Evolutionary conservation across 1,140 invertebrate genomes (phyloP).

Genomic region (Camponotus pennsylvanicus): DNA sequence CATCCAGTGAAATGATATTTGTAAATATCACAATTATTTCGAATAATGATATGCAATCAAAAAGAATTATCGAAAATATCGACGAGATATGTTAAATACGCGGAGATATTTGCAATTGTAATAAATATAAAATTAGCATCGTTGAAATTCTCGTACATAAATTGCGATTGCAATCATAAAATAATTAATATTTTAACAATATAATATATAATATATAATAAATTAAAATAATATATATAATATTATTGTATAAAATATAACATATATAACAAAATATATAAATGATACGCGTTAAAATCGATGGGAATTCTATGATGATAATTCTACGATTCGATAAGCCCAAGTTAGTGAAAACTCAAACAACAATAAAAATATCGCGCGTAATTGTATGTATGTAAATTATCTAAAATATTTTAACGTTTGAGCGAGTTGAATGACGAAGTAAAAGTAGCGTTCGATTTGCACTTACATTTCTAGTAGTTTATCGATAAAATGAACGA

Average conservation of each 20-base stretch:
- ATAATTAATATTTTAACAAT: slow-evolving; percentile 17
- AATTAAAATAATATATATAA: background rate
- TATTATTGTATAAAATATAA: slow-evolving; percentile 12
- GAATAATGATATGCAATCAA: slow-evolving; percentile 14
- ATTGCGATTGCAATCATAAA: background rate
- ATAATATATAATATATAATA: background rate
- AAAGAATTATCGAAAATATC: slow-evolving; percentile 2
- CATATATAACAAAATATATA: background rate
- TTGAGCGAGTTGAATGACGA: background rate
- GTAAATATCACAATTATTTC: background rate
- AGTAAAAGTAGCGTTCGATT: background rate
- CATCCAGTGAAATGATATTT: background rate
- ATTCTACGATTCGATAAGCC: no score
- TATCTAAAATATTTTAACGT: background rate
- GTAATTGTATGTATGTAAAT: background rate
- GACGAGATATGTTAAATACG: no score
- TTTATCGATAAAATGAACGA: background rate
- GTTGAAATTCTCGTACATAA: slow-evolving; percentile 3
- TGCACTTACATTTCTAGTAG: background rate
- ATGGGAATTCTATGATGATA: background rate
- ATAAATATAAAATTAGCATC: slow-evolving; percentile 29
- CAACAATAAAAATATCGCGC: background rate
- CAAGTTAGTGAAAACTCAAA: background rate
- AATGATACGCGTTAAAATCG: background rate
- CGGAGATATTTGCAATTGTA: background rate